phyloP scores from a whole-genome alignment of 2,797 vertebrate genomes.

The Oryzias dopingdopingensis region DNA sequence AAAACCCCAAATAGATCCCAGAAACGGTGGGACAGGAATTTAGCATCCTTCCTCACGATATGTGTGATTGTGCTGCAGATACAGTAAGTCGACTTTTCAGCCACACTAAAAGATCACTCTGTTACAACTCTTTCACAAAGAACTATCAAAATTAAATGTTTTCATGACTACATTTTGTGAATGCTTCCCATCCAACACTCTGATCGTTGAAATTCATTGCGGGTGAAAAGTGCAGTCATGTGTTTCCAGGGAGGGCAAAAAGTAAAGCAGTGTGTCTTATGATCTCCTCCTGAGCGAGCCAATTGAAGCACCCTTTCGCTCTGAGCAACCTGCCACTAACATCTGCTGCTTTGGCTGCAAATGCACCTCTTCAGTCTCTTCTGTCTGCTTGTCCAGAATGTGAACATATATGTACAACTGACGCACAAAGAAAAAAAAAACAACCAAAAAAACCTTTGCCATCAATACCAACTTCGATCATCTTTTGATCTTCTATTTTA shows the following conservation, averaged over 20 bases:
- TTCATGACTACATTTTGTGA: conserved; percentile 1
- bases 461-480: no score
- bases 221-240: conserved; percentile 33
- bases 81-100: conserved; percentile 16
- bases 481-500: no score
- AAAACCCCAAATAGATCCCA: conserved; percentile 69
- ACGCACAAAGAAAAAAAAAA: conserved; percentile 1
- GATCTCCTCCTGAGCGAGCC: conserved; percentile 67
- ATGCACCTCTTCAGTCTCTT: conserved; percentile 35
- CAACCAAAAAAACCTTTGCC: no score
- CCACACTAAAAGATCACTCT: conserved; percentile 4
- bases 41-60: conserved; percentile 17
- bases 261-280: conserved; percentile 66
- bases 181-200: conserved; percentile 21
- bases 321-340: conserved; percentile 71
- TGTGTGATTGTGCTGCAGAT: conserved; percentile 9
- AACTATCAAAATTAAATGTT: not conserved
- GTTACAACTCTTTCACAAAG: no score
- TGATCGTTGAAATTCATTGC: conserved; percentile 25
- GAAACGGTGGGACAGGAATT: conserved; percentile 62
- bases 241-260: conserved; percentile 41
- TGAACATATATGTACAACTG: not conserved
- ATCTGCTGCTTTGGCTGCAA: conserved; percentile 68
- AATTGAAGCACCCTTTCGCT: conserved; percentile 66
- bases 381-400: conserved; percentile 7